Base-by-base conservation (phyloP, 2,797 vertebrate genomes). In the Xiphorhynchus erythropygius region DNA sequence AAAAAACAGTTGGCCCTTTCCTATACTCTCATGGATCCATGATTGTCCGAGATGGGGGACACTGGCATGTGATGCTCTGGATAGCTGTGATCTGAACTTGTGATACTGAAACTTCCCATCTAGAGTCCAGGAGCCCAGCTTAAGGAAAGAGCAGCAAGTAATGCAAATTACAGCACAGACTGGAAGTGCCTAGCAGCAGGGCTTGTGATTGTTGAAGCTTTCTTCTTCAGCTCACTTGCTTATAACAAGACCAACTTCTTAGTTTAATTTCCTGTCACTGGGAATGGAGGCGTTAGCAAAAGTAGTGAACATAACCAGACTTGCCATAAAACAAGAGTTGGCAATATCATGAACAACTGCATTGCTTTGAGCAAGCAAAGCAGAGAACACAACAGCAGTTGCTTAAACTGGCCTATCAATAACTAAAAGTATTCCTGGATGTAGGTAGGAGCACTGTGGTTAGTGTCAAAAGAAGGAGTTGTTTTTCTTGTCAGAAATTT, bases 341-440 rank as follows among this genome's bases (percentile, higher is more conserved):
- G 84, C 81, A 89, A 49, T 77, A 87, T 80, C 2, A 0, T 47
- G 44, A 93, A 46, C 82, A 83, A 78, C 52, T 94, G 78, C 71
- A 64, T 68, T 64, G 71, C 87, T 96, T 74, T 12, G 2, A 91
- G 89, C 87, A 80, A 91, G 64, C 78, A 59, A 80, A 91, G 53
- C 52, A 91, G 53, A 49, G 64, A 94, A 77, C 64, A 56, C 33
- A 85, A 46, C 65, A 95, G 75, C 84, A 91, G 78, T 70, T 94
- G 52, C 60, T 79, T 91, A 83, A 96, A 75, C 67, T 41, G 52
- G 39, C 28, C 78, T 93, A 87, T 94, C 94, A 89, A 92, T 96
- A 87, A 93, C 84, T 87, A 37, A 69, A 90, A 94, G 10, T 64
- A 41, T 83, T 92, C 33, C 84, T 80, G n/a, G 37, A 7, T 85